These are phyloP conservation scores for Hippocampus guttulatus DNA, from an alignment of 2,113 vertebrate species.

Conservation along the genomic window DNA sequence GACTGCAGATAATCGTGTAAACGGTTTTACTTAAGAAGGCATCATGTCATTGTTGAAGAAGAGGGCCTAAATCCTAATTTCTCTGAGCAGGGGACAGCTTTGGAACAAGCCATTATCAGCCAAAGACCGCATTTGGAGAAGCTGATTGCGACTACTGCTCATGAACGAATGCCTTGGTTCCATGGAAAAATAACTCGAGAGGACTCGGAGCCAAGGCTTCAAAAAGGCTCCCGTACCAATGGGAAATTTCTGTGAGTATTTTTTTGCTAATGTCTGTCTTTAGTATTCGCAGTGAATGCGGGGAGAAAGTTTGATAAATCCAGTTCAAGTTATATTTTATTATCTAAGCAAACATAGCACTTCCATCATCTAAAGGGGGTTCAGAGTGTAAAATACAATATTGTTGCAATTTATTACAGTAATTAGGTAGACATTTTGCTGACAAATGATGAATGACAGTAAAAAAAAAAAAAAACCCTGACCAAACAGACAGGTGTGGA, in stretches of 20 bases:
- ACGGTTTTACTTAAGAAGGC: neutral
- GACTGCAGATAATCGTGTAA: constrained; percentile 19
- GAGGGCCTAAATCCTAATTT: neutral
- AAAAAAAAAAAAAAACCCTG: no score
- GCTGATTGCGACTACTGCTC: constrained; percentile 89
- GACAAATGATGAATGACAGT: no score
- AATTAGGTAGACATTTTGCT: no score
- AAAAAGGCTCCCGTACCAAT: constrained; percentile 73
- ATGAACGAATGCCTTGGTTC: constrained; percentile 96
- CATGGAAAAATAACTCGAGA: constrained; percentile 84
- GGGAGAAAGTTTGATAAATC: neutral
- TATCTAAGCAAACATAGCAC: neutral
- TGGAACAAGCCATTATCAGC: constrained; percentile 96
- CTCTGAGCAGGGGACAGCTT: constrained; percentile 78
- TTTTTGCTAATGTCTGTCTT: neutral
- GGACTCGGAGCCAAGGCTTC: constrained; percentile 81
- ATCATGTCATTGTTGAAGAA: neutral
- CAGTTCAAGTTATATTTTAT: neutral
- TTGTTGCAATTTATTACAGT: neutral
- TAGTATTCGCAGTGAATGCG: neutral
- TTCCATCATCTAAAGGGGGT: neutral
- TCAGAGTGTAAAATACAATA: neutral
- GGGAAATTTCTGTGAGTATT: constrained; percentile 89
- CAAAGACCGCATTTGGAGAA: constrained; percentile 96
- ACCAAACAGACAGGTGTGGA: no score